These are phyloP conservation scores for Zaprionus lachaisei DNA, from an alignment of 1,140 invertebrate genomes.

Conservation along the genomic window DNA sequence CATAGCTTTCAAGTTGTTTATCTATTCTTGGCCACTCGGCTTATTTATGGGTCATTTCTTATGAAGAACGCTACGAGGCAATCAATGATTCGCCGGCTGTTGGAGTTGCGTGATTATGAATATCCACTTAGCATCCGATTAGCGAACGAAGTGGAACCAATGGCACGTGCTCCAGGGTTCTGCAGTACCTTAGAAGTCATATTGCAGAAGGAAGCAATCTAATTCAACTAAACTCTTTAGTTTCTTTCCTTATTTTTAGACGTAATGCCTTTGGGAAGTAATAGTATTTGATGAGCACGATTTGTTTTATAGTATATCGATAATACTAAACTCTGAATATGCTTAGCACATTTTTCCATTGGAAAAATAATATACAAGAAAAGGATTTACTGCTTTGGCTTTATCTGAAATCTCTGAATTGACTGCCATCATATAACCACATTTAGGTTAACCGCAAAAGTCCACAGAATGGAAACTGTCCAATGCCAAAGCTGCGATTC, in stretches of 20 bases:
- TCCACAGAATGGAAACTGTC: slow-evolving; percentile 40
- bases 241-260: background rate
- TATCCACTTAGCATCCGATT: slow-evolving; percentile 53
- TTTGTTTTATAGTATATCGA: background rate
- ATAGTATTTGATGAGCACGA: background rate
- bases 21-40: slow-evolving; percentile 7
- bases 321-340: background rate
- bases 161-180: slow-evolving; percentile 30
- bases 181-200: background rate
- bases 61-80: slow-evolving; percentile 33
- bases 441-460: slow-evolving; percentile 48
- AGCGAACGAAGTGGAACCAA: slow-evolving; percentile 51
- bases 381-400: background rate
- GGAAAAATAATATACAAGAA: background rate
- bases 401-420: slow-evolving; percentile 12
- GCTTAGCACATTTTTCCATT: background rate
- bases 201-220: slow-evolving; percentile 21
- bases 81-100: slow-evolving; percentile 37
- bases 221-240: slow-evolving; percentile 8
- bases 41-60: slow-evolving; percentile 62
- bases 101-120: slow-evolving; percentile 49
- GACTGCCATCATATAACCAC: slow-evolving; percentile 27
- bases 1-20: background rate
- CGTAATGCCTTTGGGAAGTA: background rate
- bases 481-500: slow-evolving; percentile 23